Base-by-base conservation (phyloP, 1,140 invertebrate genomes). In the Drosophila yakuba region DNA sequence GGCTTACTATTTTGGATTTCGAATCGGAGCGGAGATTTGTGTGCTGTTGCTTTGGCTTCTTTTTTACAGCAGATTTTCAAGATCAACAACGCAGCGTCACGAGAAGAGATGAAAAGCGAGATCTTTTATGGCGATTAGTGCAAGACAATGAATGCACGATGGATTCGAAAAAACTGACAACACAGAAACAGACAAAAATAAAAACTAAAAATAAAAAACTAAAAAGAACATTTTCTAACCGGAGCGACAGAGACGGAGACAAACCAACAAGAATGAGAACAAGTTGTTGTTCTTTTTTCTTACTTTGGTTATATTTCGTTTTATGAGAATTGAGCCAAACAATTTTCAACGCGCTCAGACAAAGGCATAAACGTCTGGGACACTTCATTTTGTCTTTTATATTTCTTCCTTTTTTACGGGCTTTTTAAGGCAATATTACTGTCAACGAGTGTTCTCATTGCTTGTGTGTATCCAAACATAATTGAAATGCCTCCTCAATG, bases 61-160 rank as follows among this genome's bases (percentile, higher is more conserved):
- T 41, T 68, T 23, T 74, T 73, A 55, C 44, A 71, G 58, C 67
- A 81, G 74, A 84, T 84, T 78, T 89, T 89, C 84, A 89, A 89
- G 84, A 89, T 89, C 84, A 89, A 89, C 84, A 84, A 88, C 79
- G 84, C 77, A 89, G 61, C 84, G 84, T 89, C 84, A 89, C 84
- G 84, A 68, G 47, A 89, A 80, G 67, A 78, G 74, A 89, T 89
- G 84, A 90, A 89, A 89, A 89, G 82, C 82, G 82, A 85, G 85
- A 89, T 89, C 77, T 90, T 84, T 74, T 77, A 72, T 78, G 60
- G 61, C 80, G 84, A 89, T 89, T 89, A 84, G 80, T 55, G 64
- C 59, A 76, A 77, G 80, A 89, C 84, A 89, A 89, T 89, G 84
- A 89, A 78, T 89, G 84, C 84, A 89, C 84, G 84, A 89, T 88